Evolutionary conservation across 2,888 invertebrate species (phyloP), one percentile per base, ranked within the genome.

Genomic region (Neoscelio sp.): DNA sequence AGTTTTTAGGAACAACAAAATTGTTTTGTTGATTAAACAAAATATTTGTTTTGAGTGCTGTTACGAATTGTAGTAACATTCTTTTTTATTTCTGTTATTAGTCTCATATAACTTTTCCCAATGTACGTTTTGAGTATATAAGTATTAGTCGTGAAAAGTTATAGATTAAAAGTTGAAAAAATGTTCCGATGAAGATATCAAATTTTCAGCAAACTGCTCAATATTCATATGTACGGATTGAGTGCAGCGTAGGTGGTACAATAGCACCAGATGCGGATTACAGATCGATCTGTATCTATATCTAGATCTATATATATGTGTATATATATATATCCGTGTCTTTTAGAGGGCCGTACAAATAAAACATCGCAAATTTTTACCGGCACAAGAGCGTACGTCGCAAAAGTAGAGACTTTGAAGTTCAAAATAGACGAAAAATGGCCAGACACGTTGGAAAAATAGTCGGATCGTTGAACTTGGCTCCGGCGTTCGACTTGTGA

Each of bases 401-500:
- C 67, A 50, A 67, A 33, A 46, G 38, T 20, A 46, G 20, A 23
- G 38, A 60, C 67, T 77, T 81, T 75, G 56, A 64, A 71, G 80
- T 77, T 62, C 42, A 76, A 82, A 80, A 80, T 80, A 78, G 65
- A 75, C 62, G 65, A 78, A 82, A 82, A 77, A 68, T 68, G 65
- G 42, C 20, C 13, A 38, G 54, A 54, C 33, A 17, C 28, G 26
- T 33, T 82, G 80, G 78, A 82, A 84, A 84, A 82, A 64, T 82
- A 83, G 80, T 62, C 62, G 76, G 84, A 85, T 83, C 85, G 82
- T 84, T 85, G 83, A 85, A 83, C 84, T 80, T 83, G 74, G 26
- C 13, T 23, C 26, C 28, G 35, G n/a, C 17, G n/a, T 65, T 65
- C 52, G 33, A 64, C 48, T 64, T 64, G 35, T 12, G 46, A 62